Evolutionary conservation across 2,113 vertebrate genomes (phyloP), one percentile per base, ranked within the genome.

Genomic region (Tachycineta bicolor): DNA sequence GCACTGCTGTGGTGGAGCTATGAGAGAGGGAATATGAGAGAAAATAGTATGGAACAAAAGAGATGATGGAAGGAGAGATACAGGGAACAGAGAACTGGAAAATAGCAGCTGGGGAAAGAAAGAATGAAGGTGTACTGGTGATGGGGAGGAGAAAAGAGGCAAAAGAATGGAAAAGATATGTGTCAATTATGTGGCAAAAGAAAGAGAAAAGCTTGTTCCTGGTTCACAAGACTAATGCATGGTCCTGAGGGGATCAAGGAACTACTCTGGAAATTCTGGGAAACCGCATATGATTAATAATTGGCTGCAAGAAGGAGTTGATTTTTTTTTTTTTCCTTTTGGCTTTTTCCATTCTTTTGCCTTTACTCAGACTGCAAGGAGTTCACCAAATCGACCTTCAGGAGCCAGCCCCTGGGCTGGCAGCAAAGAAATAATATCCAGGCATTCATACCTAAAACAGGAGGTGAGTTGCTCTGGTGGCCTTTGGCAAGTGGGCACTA

Each of bases 241-340:
- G 77, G 26, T 92, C 64, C 68, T 85, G 60, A 89, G 65, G 56
- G 59, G 25, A 69, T 33, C 15, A 73, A 88, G 63, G 49, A 74
- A 65, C 34, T 77, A 46, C 34, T 73, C 19, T 4, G 14, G 79
- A 92, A 96, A 91, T 75, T 53, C 76, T 91, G 59, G 65, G 37
- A 65, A 91, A 84, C 62, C 0, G 6, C 64, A 31, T 87, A 67
- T 64, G 39, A 88, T 93, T 97, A 95, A 83, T 67, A 96, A 87
- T 87, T 67, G 94, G 43, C 75, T 88, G 68, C 69, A 93, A 94
- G 82, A 77, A 58, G 29, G 34, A 88, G 41, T 6, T n/a, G 29
- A 44, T 5, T 5, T 21, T 55, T 86, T 21, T 55, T 86, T 5
- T 21, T 55, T 50, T 5, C 52, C 13, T 26, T 93, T 79, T 47